Percentiles rank a stretch among this genome's conserved stretches.
Evolutionary conservation across 2,888 invertebrate genomes (phyloP).

Genomic region (Ethmia dodecea): DNA sequence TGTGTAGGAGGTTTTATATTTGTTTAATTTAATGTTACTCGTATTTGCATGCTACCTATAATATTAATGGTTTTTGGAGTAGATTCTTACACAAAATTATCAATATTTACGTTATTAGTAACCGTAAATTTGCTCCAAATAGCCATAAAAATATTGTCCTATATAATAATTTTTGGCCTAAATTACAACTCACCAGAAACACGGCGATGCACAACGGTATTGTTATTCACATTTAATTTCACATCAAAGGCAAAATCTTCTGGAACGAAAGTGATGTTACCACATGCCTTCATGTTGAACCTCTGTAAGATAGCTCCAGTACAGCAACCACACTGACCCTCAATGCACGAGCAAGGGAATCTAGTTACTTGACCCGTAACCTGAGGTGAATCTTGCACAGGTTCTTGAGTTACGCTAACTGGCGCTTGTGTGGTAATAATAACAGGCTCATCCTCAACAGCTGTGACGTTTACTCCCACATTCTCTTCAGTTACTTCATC

Average conservation of each 20-base stretch:
- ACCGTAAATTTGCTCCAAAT: no score
- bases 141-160: no score
- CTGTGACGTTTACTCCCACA: constrained; percentile 14
- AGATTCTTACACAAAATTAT: no score
- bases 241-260: constrained; percentile 90
- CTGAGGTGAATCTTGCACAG: constrained; percentile 24
- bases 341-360: constrained; percentile 79
- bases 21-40: no score
- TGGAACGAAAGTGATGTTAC: constrained; percentile 86
- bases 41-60: no score
- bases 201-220: constrained; percentile 82
- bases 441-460: constrained; percentile 18
- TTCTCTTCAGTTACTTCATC: constrained; percentile 9
- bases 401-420: constrained; percentile 25
- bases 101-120: no score
- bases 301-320: constrained; percentile 80
- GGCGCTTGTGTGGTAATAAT: constrained; percentile 24
- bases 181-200: no score
- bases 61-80: no score
- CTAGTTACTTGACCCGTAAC: constrained; percentile 59
- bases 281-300: constrained; percentile 85
- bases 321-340: constrained; percentile 83
- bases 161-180: no score
- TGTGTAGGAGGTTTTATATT: no score
- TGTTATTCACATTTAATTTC: constrained; percentile 83